Conservation (phyloP, 2,113 vertebrate genomes). For the Percina caprodes region DNA sequence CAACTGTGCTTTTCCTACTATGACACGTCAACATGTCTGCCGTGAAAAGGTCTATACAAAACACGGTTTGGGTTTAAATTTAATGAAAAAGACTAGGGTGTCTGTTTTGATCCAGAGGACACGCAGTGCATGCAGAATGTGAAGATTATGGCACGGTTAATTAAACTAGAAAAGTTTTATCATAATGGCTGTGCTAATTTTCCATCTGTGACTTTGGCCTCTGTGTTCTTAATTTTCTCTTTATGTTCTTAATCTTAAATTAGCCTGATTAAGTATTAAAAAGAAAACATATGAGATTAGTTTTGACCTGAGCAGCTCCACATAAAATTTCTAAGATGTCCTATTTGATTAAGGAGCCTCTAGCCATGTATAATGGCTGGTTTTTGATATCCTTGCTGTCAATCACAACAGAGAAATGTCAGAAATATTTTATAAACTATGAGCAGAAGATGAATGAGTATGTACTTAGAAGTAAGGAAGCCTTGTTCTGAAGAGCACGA, state of each 20-base stretch:
- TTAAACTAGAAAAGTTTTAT: conserved; percentile 35
- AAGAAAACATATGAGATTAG: conserved; percentile 18
- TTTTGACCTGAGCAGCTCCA: conserved; percentile 32
- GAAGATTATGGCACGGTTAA: conserved; percentile 42
- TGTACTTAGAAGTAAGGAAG: not conserved
- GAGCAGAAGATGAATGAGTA: not conserved
- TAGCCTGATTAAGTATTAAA: conserved; percentile 7
- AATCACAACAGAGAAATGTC: conserved; percentile 13
- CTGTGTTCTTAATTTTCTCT: conserved; percentile 34
- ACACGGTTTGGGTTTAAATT: conserved; percentile 8
- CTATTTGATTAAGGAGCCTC: conserved; percentile 18
- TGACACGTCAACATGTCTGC: no score
- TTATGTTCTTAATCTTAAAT: conserved; percentile 50
- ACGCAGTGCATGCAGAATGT: conserved; percentile 7
- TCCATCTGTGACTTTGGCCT: conserved; percentile 30
- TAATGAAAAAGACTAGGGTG: not conserved
- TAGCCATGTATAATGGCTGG: not conserved
- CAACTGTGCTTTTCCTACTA: no score
- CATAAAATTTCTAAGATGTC: conserved; percentile 30
- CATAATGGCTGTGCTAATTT: conserved; percentile 30
- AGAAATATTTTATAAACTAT: conserved; percentile 4
- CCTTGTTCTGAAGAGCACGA: conserved; percentile 16
- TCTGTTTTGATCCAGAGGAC: conserved; percentile 24
- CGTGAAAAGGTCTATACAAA: not conserved
- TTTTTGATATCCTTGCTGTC: conserved; percentile 25